These are phyloP conservation scores for Melieria omissa DNA, from an alignment of 2,888 invertebrate genomes.

Conservation along the genomic window DNA sequence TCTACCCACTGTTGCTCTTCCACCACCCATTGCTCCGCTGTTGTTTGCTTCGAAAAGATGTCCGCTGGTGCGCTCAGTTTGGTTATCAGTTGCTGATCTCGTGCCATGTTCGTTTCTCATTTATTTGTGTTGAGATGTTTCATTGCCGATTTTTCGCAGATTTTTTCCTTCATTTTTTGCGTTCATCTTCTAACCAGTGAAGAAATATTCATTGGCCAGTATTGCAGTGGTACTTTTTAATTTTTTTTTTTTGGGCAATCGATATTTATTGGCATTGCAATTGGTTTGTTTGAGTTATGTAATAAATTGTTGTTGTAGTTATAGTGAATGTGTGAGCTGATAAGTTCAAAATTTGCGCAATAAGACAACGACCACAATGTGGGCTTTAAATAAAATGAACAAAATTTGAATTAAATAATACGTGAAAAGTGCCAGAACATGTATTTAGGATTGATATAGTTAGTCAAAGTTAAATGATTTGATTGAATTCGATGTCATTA, in stretches of 20 bases:
- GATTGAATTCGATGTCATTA: too few species aligned
- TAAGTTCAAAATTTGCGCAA: too few species aligned
- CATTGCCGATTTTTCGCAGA: conserved; percentile 32
- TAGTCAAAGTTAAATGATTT: too few species aligned
- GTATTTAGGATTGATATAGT: too few species aligned
- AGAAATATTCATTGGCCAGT: conserved; percentile 11
- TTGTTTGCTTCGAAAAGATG: too few species aligned
- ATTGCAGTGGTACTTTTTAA: conserved; percentile 28
- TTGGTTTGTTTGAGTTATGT: conserved; percentile 28
- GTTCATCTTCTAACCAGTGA: neutral
- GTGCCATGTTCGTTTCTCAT: conserved; percentile 53
- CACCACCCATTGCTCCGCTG: conserved; percentile 5
- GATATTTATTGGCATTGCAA: conserved; percentile 28
- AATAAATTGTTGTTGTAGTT: conserved; percentile 8
- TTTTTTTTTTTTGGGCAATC: conserved; percentile 17
- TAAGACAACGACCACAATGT: too few species aligned
- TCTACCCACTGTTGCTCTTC: neutral
- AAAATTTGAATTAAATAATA: too few species aligned
- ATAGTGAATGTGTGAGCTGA: too few species aligned
- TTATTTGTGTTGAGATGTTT: conserved; percentile 46
- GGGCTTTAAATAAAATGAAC: too few species aligned
- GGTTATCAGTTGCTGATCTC: conserved; percentile 50
- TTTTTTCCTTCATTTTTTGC: conserved; percentile 33
- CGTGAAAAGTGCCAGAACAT: too few species aligned
- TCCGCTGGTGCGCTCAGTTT: neutral